Evolutionary conservation across 2,113 vertebrate genomes (phyloP).

Genomic region (Leucopsar rothschildi): DNA sequence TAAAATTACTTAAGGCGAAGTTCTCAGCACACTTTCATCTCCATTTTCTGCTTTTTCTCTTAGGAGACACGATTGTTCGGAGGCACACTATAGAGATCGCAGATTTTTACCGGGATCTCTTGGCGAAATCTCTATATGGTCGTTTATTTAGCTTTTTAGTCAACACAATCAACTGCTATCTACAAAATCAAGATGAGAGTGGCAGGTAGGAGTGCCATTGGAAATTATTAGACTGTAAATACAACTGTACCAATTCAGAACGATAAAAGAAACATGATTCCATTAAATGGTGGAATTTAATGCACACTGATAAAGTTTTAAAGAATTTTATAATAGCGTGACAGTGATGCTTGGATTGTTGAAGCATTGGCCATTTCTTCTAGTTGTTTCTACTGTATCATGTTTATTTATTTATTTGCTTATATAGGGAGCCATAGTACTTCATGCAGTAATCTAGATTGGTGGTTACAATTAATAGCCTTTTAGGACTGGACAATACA

Average conservation of each 20-base stretch:
- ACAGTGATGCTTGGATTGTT: not conserved
- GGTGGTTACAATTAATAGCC: not conserved
- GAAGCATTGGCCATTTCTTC: not conserved
- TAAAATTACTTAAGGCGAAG: not conserved
- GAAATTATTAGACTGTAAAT: not conserved
- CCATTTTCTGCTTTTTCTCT: not conserved
- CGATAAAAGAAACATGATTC: not conserved
- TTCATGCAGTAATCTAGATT: not conserved
- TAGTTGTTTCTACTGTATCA: not conserved
- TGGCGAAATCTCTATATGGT: constrained; percentile 88
- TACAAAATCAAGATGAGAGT: constrained; percentile 81
- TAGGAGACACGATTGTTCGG: constrained; percentile 86
- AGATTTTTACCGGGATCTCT: constrained; percentile 85
- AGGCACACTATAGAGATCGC: constrained; percentile 83
- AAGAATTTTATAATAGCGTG: not conserved
- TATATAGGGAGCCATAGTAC: not conserved
- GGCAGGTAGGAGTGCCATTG: constrained; percentile 71
- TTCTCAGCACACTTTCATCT: not conserved
- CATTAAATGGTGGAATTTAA: not conserved
- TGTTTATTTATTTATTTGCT: not conserved
- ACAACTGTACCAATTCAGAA: not conserved
- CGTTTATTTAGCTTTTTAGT: constrained; percentile 91
- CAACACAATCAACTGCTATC: constrained; percentile 84
- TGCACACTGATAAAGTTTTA: not conserved
- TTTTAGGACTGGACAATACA: not conserved